These are phyloP conservation scores for Aratinga solstitialis DNA, from an alignment of 2,797 vertebrate genomes.

Conservation along the genomic window DNA sequence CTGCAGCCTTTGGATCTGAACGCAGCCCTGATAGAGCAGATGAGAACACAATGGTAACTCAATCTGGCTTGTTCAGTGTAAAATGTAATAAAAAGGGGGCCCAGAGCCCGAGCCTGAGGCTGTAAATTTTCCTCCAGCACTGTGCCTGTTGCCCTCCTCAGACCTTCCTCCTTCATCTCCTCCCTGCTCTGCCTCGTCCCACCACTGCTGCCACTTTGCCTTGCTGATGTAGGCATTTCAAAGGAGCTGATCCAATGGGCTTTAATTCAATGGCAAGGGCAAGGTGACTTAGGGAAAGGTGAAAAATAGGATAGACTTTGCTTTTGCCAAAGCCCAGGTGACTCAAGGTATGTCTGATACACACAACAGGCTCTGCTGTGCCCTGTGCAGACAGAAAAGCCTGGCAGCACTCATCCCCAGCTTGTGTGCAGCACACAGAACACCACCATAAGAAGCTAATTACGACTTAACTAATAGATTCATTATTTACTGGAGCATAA, in stretches of 20 bases:
- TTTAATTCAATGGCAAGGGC: not conserved
- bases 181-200: not conserved
- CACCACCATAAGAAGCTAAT: not conserved
- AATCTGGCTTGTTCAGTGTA: not conserved
- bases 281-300: not conserved
- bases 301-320: not conserved
- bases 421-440: not conserved
- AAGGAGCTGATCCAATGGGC: not conserved
- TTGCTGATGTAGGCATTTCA: not conserved
- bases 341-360: not conserved
- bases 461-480: not conserved
- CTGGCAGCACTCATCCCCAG: not conserved
- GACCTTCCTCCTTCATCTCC: not conserved
- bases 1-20: not conserved
- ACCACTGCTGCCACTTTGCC: not conserved
- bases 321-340: not conserved
- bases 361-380: not conserved
- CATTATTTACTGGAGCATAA: not conserved
- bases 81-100: conserved; percentile 4
- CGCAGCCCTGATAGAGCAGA: not conserved
- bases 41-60: not conserved
- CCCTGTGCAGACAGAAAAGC: not conserved
- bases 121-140: not conserved
- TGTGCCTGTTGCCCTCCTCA: not conserved
- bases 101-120: not conserved